Conservation (phyloP, 2,113 vertebrate species). For the Phaethornis superciliosus region DNA sequence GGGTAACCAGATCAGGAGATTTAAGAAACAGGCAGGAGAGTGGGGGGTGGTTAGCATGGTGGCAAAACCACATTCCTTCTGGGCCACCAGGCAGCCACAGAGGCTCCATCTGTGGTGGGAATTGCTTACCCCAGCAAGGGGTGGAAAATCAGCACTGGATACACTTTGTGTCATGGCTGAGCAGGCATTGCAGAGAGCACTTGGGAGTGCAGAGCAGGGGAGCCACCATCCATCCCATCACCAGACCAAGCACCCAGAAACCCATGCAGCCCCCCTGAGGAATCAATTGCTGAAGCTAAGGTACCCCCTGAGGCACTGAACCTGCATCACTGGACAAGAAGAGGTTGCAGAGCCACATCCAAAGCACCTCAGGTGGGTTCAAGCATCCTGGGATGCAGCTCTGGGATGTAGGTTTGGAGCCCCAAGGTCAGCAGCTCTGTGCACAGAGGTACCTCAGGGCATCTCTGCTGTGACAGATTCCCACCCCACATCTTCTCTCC, state of each 20-base stretch:
- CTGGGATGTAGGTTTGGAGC: neutral
- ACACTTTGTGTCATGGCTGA: neutral
- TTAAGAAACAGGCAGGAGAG: neutral
- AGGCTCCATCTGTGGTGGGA: neutral
- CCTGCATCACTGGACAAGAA: rapidly evolving
- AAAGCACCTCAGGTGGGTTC: neutral
- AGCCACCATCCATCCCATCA: neutral
- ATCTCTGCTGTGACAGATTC: neutral
- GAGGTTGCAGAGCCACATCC: neutral
- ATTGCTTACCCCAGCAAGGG: rapidly evolving
- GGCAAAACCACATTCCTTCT: neutral
- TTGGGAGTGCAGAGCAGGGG: neutral
- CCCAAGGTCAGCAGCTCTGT: neutral
- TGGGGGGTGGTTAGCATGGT: neutral
- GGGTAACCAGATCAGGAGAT: neutral
- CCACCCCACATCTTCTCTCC: neutral
- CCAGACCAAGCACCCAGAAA: neutral
- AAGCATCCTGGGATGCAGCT: neutral
- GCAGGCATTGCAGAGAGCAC: neutral
- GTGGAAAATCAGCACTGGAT: neutral
- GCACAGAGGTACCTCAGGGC: neutral
- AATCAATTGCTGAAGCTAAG: neutral
- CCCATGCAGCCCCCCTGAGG: neutral
- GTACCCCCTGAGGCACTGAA: neutral
- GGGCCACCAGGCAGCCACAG: neutral